Evolutionary conservation across 2,888 invertebrate genomes (phyloP), one percentile per base, ranked within the genome.

Genomic region (Lasioglossum malachurum): DNA sequence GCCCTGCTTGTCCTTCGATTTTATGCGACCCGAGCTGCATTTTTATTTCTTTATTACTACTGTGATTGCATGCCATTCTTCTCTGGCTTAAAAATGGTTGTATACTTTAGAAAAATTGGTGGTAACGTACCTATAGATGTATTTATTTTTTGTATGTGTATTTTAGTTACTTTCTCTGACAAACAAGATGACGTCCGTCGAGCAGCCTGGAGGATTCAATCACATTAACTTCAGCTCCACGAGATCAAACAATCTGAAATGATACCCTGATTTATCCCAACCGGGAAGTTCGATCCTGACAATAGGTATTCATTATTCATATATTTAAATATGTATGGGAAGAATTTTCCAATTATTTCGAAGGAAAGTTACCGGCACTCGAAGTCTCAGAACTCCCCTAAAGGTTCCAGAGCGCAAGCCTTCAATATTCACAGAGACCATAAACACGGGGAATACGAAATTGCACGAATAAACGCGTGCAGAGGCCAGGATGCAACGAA

Each of bases 401-500:
- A n/a, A 71, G 71, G 41, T 71, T 71, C 41, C n/a, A 41, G 71
- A 38, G 23, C 41, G 41, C 41, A 23, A 41, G n/a, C 41, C 35
- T 71, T 71, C 71, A 71, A 71, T 71, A 71, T 71, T 71, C 71
- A 71, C 41, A 71, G n/a, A 38, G 38, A 71, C 71, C 41, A 71
- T 71, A 71, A 71, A 41, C 71, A 23, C 4, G 71, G n/a, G 41
- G 71, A 41, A 71, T 71, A 71, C 71, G 41, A 71, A 71, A 71
- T 71, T 41, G 71, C 71, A n/a, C n/a, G 71, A 71, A 71, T 71
- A 71, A 49, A 38, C 75, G 46, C 53, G 64, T n/a, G 67, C 75
- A 49, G 49, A 75, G 46, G 31, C 27, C 44, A 44, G 76, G 81
- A 81, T 81, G 74, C 64, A 38, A 27, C 38, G n/a, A 31, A 69